Evolutionary conservation across 92 coral and sea anemone species (phyloP), one percentile per base, ranked within the genome.

Genomic region (Porites evermanni): DNA sequence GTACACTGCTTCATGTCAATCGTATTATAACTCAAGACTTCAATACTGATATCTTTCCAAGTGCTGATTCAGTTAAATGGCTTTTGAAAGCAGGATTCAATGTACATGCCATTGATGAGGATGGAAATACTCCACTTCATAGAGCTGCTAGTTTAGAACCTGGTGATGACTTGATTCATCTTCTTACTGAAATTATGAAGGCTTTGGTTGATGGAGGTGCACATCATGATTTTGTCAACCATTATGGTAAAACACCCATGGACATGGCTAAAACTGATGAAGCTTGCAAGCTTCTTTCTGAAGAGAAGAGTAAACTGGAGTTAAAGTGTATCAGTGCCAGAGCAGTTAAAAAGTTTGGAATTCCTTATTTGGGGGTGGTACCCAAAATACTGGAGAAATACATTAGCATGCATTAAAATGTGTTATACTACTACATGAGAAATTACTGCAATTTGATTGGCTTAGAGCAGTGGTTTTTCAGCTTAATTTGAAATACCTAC

Each of bases 71-170:
- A 10, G 81, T 90, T 21, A 78, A 83, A 74, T 47, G 88, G 64
- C 66, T 93, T 51, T 74, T 93, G 71, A 64, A 63, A 6, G 85
- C 91, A 29, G 92, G 94, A 1, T 89, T 87, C 14, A 73, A 84
- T 60, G 78, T 93, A 2, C 84, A 93, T 50, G 90, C 92, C 2
- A 68, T 83, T 17, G 91, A 90, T 38, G 65, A 26, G 0, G 65
- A 83, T 12, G 96, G 96, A 7, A 80, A 93, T 50, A 90, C 94
- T 0, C 93, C 96, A 0, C 91, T 93, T 12, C 96, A 93, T 69
- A 56, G 79, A 53, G 79, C 78, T 3, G 87, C 70, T 53, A 86
- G 78, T 59, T 91, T 84, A 8, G 2, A 53, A 54, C 87, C 91
- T n/a, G 51, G 79, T 19, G 74, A 59, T 69, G 72, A 73, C 12